Evolutionary conservation across 2,113 vertebrate genomes (phyloP), one percentile per base, ranked within the genome.

Genomic region (Zosterops borbonicus): DNA sequence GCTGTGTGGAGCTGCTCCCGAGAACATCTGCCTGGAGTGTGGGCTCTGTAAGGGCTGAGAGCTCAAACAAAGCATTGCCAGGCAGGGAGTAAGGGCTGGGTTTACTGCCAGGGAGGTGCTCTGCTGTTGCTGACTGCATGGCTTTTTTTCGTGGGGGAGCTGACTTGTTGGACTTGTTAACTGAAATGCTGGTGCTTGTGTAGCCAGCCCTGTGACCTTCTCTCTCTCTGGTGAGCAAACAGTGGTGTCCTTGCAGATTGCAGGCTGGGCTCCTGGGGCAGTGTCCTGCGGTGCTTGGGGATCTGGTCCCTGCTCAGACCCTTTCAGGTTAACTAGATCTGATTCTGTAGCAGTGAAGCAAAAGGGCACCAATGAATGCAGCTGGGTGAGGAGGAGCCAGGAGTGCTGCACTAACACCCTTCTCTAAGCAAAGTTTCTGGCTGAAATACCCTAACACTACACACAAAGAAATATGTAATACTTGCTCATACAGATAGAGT

Each of bases 311-410:
- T 53, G 24, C 4, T 79, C 27, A 17, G 55, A 7, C 64, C 21
- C 16, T 13, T 49, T 2, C 1, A 11, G 5, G 7, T 14, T 52
- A 20, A 3, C 15, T 5, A 2, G 4, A 12, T 25, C n/a, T 3
- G 11, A 31, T 80, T 41, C 62, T 83, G 22, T 24, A 21, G 3
- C 3, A 31, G 41, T 6, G 77, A 14, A 62, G 19, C 23, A 28
- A 11, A 25, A 71, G 31, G 16, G 55, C 49, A 5, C 29, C 37
- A 9, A 0, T 23, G 37, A 29, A 16, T 79, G 1, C 49, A 6
- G 12, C 9, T 76, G 49, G 11, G 19, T 55, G 55, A 27, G 35
- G 24, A 41, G 22, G 3, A 49, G 19, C 16, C 55, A 4, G 18
- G 21, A 47, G 21, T n/a, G 21, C 31, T 60, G 35, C 27, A 5